Conservation (phyloP, 2,797 vertebrate genomes). For the Ctenopoma multispine region DNA sequence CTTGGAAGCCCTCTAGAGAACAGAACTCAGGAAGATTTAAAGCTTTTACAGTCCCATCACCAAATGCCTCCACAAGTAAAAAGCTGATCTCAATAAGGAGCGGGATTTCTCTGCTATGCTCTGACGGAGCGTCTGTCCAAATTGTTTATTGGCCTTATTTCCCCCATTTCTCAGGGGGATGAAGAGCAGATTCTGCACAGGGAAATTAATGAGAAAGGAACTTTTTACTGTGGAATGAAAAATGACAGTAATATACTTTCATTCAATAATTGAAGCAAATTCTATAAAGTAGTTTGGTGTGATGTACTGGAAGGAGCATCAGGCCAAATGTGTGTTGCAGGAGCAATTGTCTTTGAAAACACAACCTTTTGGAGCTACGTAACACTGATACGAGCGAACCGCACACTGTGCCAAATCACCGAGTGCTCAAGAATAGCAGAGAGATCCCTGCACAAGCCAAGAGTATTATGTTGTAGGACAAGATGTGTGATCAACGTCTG, state of each 20-base stretch:
- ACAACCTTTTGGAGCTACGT: slow-evolving; percentile 15
- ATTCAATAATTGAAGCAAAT: slow-evolving; percentile 64
- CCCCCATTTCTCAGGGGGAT: slow-evolving; percentile 39
- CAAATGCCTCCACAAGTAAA: slow-evolving; percentile 38
- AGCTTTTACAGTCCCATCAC: slow-evolving; percentile 14
- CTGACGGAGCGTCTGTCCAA: slow-evolving; percentile 64
- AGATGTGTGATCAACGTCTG: slow-evolving; percentile 44
- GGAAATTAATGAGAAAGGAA: slow-evolving; percentile 57
- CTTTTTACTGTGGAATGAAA: slow-evolving; percentile 63
- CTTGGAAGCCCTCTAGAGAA: slow-evolving; percentile 32
- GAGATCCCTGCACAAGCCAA: slow-evolving; percentile 11
- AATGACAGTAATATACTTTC: slow-evolving; percentile 63
- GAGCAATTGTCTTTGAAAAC: slow-evolving; percentile 1
- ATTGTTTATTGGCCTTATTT: slow-evolving; percentile 63
- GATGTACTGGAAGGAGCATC: slow-evolving; percentile 44
- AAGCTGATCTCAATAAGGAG: slow-evolving; percentile 59
- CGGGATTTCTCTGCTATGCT: slow-evolving; percentile 30
- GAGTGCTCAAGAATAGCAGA: slow-evolving; percentile 19
- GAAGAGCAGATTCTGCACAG: slow-evolving; percentile 45
- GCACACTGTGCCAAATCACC: slow-evolving; percentile 5
- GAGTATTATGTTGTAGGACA: slow-evolving; percentile 21
- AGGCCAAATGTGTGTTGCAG: slow-evolving; percentile 14
- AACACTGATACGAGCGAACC: neutral
- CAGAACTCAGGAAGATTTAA: slow-evolving; percentile 38
- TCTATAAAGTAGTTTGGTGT: slow-evolving; percentile 52